A percentile compares a stretch with the other conserved stretches of the same genome.
phyloP scores from a whole-genome alignment of 2,113 vertebrate species.

The Labrus mixtus region DNA sequence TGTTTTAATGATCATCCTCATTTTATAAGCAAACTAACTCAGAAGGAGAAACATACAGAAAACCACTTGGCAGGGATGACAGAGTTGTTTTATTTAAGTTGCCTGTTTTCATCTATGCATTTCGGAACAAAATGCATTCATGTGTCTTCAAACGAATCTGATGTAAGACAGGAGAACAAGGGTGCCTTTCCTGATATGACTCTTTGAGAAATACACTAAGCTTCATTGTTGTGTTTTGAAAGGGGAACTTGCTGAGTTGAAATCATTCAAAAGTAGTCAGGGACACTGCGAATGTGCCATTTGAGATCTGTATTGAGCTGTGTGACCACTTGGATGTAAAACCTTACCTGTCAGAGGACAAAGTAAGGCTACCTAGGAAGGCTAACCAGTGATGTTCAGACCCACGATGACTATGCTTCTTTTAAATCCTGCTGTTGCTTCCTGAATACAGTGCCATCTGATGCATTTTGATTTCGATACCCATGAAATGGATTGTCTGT shows the following conservation, averaged over 20 bases:
- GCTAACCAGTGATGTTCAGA: conserved; percentile 40
- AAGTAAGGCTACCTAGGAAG: conserved; percentile 22
- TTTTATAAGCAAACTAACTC: conserved; percentile 31
- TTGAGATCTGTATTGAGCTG: conserved; percentile 43
- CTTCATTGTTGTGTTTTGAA: conserved; percentile 31
- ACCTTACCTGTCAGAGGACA: conserved; percentile 31
- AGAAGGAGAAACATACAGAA: neutral
- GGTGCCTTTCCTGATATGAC: conserved; percentile 73
- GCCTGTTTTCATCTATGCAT: conserved; percentile 69
- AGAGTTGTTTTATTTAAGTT: conserved; percentile 16
- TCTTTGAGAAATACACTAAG: conserved; percentile 37
- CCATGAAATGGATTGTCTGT: conserved; percentile 4
- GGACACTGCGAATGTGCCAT: conserved; percentile 68
- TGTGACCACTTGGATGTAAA: conserved; percentile 72
- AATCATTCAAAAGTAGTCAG: conserved; percentile 48
- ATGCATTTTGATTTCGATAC: conserved; percentile 18
- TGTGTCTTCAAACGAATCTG: conserved; percentile 48
- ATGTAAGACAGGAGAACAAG: conserved; percentile 54
- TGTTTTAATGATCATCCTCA: neutral
- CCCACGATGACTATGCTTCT: conserved; percentile 14
- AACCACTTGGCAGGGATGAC: conserved; percentile 18
- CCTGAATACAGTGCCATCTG: conserved; percentile 15
- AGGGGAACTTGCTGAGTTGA: conserved; percentile 27
- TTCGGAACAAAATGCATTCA: conserved; percentile 44
- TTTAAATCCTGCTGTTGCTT: conserved; percentile 45